Base-by-base conservation (phyloP, 2,888 invertebrate genomes). In the Chirona hameri region DNA sequence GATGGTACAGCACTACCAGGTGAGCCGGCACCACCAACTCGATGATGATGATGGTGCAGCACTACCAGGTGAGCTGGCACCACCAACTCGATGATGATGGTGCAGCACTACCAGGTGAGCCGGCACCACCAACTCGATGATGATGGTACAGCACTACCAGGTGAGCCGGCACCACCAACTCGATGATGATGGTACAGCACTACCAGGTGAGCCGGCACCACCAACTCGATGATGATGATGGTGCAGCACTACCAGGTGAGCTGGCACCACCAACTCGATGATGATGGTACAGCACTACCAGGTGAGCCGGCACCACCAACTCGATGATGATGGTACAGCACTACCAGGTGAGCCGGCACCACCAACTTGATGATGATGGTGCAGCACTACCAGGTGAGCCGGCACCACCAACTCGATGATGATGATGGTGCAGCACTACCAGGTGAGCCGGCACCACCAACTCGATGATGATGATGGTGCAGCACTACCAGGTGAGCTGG, bases 171-270 rank as follows among this genome's bases (percentile, higher is more conserved):
- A 92, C 91, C 86, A 91, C 91, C 65, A 94, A 93, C 89, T 92
- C 92, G 21, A 88, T 88, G 84, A 87, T 88, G 65, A 85, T 88
- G 81, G 91, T 93, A 85, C 92, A 92, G 82, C 93, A 93, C 88
- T 94, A 93, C 89, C 92, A 92, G 89, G 90, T 69, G 12, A 39
- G n/a, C n/a, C 81, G 18, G 72, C 31, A 92, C 91, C 86, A 91
- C 91, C 65, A 94, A 93, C 89, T 92, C 92, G 21, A 88, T 88
- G 84, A 87, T 88, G 65, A 85, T 88, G 81, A n/a, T n/a, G n/a
- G 91, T 93, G 85, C 92, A 92, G 82, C 93, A 93, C 88, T 94
- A 93, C 89, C 92, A 92, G 89, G 90, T 72, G 18, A 52, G 12
- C 52, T 12, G 52, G 10, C 52, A 52, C 52, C 86, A 91, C 91